Percentiles rank a stretch among this genome's conserved stretches.
phyloP scores from a whole-genome alignment of 2,113 vertebrate genomes.

The Phalacrocorax carbo region DNA sequence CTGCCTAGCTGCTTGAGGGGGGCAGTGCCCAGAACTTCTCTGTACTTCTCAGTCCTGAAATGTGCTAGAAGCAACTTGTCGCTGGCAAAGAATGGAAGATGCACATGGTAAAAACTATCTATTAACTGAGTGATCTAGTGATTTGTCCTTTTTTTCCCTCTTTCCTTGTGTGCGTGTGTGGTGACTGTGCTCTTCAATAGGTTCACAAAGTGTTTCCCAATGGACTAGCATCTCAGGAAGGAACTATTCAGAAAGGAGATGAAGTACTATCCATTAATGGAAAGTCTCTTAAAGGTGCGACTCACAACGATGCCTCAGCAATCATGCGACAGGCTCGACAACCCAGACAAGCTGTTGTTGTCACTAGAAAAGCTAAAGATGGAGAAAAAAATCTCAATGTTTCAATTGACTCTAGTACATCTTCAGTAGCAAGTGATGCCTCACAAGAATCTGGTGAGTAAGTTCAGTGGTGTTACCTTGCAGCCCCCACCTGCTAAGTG shows the following conservation, averaged over 20 bases:
- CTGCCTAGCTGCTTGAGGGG: not conserved
- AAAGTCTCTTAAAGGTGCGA: constrained; percentile 84
- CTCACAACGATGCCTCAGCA: constrained; percentile 81
- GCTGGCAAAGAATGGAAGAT: not conserved
- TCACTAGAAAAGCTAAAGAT: constrained; percentile 76
- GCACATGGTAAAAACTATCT: fast-evolving
- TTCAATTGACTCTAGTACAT: constrained; percentile 4
- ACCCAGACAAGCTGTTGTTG: constrained; percentile 86
- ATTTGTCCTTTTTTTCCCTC: not conserved
- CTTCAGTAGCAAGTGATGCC: constrained; percentile 32
- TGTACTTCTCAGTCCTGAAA: not conserved
- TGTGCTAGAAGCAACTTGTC: not conserved
- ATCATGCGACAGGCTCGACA: constrained; percentile 84
- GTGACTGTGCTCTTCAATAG: constrained; percentile 62
- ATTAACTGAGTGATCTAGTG: not conserved
- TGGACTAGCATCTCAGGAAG: constrained; percentile 88
- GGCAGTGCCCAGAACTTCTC: not conserved
- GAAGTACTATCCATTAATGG: constrained; percentile 95
- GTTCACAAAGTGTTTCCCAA: constrained; percentile 91
- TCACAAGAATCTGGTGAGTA: constrained; percentile 58
- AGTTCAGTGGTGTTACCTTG: not conserved
- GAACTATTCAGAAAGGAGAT: constrained; percentile 91
- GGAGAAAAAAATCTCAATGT: not conserved
- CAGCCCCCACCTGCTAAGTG: not conserved
- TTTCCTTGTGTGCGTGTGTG: not conserved